Conservation (phyloP, 2,113 vertebrate species). For the Guaruba guarouba region DNA sequence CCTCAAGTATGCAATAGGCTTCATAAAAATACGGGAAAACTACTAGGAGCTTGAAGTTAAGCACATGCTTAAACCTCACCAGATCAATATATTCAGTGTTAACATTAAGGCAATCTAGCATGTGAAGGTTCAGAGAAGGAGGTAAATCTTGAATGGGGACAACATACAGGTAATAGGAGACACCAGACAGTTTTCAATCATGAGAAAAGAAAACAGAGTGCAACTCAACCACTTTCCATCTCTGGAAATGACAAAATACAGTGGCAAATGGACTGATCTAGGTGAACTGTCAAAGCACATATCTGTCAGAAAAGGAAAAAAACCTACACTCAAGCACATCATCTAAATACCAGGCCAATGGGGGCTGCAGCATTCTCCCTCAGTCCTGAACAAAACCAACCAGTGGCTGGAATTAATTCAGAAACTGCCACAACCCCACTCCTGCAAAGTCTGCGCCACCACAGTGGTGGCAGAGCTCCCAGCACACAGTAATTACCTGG, state of each 20-base stretch:
- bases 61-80: not conserved
- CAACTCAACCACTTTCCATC: not conserved
- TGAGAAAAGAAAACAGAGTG: not conserved
- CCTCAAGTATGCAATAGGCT: not conserved
- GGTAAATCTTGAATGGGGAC: not conserved
- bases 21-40: not conserved
- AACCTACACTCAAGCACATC: not conserved
- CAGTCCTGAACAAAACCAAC: not conserved
- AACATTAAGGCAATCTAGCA: not conserved
- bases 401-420: not conserved
- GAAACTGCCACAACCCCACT: not conserved
- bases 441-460: not conserved
- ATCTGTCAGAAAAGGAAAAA: not conserved
- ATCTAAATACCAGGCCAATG: not conserved
- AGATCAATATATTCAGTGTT: not conserved
- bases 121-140: not conserved
- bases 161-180: not conserved
- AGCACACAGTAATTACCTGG: not conserved
- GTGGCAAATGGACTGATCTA: not conserved
- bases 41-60: not conserved
- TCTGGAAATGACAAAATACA: not conserved
- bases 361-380: conserved; percentile 11
- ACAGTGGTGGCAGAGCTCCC: not conserved
- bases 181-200: not conserved
- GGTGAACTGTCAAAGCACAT: conserved; percentile 1